Conservation (phyloP, 2,888 invertebrate genomes). For the Koerneria pararmatus region DNA sequence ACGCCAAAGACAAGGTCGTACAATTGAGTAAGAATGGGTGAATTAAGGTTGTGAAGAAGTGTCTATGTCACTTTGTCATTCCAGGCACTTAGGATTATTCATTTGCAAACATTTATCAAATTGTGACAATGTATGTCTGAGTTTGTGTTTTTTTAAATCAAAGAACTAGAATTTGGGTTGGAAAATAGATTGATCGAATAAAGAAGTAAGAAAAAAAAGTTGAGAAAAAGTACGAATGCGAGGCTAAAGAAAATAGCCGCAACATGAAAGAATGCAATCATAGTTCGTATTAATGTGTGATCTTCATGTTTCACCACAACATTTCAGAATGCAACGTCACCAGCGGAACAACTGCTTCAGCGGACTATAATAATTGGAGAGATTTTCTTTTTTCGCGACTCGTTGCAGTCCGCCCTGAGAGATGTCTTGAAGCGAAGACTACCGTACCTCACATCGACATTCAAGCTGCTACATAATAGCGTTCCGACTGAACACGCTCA, state of each 20-base stretch:
- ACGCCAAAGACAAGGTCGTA: constrained; percentile 27
- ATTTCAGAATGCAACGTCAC: constrained; percentile 29
- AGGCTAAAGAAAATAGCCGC: no score
- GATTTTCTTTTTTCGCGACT: constrained; percentile 86
- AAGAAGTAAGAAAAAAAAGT: neutral
- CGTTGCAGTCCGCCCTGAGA: constrained; percentile 86
- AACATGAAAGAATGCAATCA: no score
- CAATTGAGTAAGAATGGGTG: neutral
- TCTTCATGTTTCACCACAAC: neutral
- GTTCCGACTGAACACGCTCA: constrained; percentile 38
- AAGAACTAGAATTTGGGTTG: constrained; percentile 13
- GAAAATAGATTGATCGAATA: neutral
- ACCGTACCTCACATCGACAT: constrained; percentile 89
- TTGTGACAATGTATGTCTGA: no score
- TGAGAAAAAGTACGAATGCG: no score
- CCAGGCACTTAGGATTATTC: no score
- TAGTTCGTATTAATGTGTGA: no score
- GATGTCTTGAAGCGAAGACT: constrained; percentile 78
- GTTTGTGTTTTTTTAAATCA: no score
- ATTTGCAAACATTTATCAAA: no score
- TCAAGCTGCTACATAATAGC: constrained; percentile 64
- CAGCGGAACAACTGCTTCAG: constrained; percentile 72
- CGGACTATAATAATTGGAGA: constrained; percentile 97
- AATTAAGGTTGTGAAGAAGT: neutral
- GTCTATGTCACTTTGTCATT: no score